Evolutionary conservation across 2,113 vertebrate genomes (phyloP), one percentile per base, ranked within the genome.

Genomic region (Penelope pileata): DNA sequence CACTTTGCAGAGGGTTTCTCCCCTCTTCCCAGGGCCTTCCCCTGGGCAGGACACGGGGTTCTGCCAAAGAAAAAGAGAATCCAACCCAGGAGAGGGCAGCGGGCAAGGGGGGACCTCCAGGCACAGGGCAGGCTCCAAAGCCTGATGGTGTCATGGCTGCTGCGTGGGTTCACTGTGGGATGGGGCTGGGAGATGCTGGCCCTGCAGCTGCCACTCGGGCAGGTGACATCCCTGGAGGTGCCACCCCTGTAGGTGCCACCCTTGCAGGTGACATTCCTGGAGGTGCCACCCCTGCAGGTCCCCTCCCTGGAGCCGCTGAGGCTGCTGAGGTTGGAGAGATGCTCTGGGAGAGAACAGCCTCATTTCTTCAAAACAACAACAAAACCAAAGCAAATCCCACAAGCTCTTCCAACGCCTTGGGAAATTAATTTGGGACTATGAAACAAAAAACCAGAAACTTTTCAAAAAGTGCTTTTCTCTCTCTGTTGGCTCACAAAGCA

Each of bases 301-400:
- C 23, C 32, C 43, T 72, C 43, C 56, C 24, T 3, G 2, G 7
- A 59, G 34, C 42, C 8, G 1, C 68, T 66, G 34, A 38, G n/a
- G 3, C 40, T 1, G 0, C 0, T 1, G 4, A 18, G 53, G 53
- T 34, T 38, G 29, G 43, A 59, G 40, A 38, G 0, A 3, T 13
- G 34, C 34, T 64, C 62, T 26, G 12, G n/a, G 48, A 83, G 24
- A 56, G 80, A 62, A 48, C 6, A 14, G 0, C 29, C 12, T n/a
- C 24, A 38, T 70, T 59, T 23, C 9, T 34, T 75, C 72, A 59
- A 81, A 88, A 58, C 0, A 48, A 30, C 16, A 30, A 43, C 42
- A 43, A 43, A 69, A 64, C 76, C 30, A 16, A 17, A 30, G 51
- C 51, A 21, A 0, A 29, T 10, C 15, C 23, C 34, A 24, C 32